Conservation (phyloP, 35 echinoderm and acorn worm genomes). For the Diadema setosum region DNA sequence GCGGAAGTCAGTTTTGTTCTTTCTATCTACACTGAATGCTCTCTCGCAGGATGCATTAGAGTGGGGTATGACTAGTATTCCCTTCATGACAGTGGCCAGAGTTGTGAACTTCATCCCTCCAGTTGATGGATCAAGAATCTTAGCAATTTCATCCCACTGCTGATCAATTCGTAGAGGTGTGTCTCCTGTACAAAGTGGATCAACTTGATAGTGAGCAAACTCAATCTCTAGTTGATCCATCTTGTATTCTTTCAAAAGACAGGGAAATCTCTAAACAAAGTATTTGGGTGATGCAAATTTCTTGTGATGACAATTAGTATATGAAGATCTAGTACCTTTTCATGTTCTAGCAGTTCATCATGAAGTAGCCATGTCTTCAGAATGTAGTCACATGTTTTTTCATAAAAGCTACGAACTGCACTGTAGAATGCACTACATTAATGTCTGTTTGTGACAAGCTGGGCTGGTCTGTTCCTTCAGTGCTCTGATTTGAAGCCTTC, state of each 20-base stretch:
- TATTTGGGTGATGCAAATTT: not conserved
- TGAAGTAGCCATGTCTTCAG: no score
- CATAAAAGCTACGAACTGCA: no score
- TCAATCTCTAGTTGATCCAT: not conserved
- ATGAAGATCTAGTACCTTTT: not conserved
- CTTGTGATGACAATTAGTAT: not conserved
- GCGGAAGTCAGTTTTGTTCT: conserved; percentile 16
- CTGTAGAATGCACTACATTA: no score
- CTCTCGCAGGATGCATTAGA: conserved; percentile 38
- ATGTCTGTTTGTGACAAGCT: conserved; percentile 11
- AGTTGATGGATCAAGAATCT: conserved; percentile 28
- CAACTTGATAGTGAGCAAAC: not conserved
- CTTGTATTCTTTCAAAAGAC: not conserved
- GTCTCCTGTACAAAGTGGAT: no score
- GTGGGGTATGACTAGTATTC: conserved; percentile 30
- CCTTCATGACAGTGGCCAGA: conserved; percentile 21
- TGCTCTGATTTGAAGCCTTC: not conserved
- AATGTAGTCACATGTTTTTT: not conserved
- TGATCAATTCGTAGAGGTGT: not conserved
- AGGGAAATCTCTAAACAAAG: not conserved
- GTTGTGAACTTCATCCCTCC: not conserved
- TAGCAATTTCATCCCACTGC: conserved; percentile 37
- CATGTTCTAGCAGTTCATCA: no score
- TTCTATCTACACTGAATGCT: conserved; percentile 15
- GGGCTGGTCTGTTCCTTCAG: not conserved